Evolutionary conservation across 2,888 invertebrate species (phyloP), one percentile per base, ranked within the genome.

Genomic region (Acrobasis repandana): DNA sequence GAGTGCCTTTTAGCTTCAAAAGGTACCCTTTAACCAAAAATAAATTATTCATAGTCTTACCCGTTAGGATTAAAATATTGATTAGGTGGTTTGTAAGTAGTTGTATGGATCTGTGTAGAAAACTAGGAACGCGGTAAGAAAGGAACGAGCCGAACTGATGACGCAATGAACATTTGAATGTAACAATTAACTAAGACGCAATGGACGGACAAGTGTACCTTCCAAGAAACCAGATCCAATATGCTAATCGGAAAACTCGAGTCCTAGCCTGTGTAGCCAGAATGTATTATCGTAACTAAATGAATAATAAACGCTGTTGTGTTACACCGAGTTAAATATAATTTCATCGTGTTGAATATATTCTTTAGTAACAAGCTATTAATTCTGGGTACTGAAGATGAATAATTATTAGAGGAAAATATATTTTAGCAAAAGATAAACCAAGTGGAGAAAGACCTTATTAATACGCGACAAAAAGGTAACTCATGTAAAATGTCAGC

Each of bases 141-240:
- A 11, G 54, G 54, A 54, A 38, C 18, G n/a, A 54, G 36, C 5
- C 36, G 10, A 15, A 6, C 9, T 6, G 6, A 9, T 65, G 61
- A 63, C 65, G 63, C 56, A 61, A 61, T 49, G 28, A 20, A 38
- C 34, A 63, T 64, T 64, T 65, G 62, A 64, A 65, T 61, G 48
- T 43, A 59, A 63, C 60, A 64, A 59, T 62, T 65, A 63, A 64
- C 16, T n/a, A 5, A 50, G 36, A 38, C 36, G 50, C 38, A 50
- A 58, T n/a, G 49, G 49, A 50, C 36, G 20, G 47, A 33, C 47
- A 33, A 34, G 46, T 20, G 51, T 46, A 57, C 60, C 60, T 61
- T 54, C 43, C 49, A 10, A 38, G 58, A 60, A 61, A 61, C 57
- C 49, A 61, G 61, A 58, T 46, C 34, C 50, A 49, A 51, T 50